These are phyloP conservation scores for Arion vulgaris DNA, from an alignment of 1,140 invertebrate genomes.

Conservation along the genomic window DNA sequence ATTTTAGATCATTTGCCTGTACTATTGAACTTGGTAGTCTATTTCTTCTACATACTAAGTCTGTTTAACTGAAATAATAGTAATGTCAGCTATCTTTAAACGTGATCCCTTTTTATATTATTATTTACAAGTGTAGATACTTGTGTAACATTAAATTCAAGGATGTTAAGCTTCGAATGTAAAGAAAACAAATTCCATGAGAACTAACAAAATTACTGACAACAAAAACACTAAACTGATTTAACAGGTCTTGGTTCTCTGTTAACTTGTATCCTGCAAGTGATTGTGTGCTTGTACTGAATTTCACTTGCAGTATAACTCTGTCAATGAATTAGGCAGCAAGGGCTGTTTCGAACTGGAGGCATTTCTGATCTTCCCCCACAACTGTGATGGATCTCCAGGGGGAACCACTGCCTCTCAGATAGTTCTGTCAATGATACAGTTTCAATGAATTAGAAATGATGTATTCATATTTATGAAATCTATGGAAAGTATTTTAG, in stretches of 20 bases:
- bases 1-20: no score
- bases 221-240: background rate
- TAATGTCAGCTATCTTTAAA: no score
- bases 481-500: background rate
- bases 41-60: no score
- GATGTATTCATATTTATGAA: background rate
- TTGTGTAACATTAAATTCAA: no score
- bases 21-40: no score
- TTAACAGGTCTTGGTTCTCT: background rate
- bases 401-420: slow-evolving; percentile 37
- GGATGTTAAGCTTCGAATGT: no score
- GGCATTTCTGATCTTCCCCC: slow-evolving; percentile 42
- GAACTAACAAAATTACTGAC: background rate
- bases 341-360: slow-evolving; percentile 21
- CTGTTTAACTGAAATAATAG: no score
- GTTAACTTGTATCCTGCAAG: background rate
- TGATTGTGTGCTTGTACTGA: background rate
- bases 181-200: background rate
- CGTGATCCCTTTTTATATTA: no score
- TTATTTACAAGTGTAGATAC: no score
- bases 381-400: slow-evolving; percentile 46
- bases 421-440: slow-evolving; percentile 50
- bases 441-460: no score
- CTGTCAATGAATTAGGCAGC: slow-evolving; percentile 15
- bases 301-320: background rate